Percentiles rank a stretch among this genome's conserved stretches.
Evolutionary conservation across 2,113 vertebrate genomes (phyloP).

Genomic region (Seriola dumerili): DNA sequence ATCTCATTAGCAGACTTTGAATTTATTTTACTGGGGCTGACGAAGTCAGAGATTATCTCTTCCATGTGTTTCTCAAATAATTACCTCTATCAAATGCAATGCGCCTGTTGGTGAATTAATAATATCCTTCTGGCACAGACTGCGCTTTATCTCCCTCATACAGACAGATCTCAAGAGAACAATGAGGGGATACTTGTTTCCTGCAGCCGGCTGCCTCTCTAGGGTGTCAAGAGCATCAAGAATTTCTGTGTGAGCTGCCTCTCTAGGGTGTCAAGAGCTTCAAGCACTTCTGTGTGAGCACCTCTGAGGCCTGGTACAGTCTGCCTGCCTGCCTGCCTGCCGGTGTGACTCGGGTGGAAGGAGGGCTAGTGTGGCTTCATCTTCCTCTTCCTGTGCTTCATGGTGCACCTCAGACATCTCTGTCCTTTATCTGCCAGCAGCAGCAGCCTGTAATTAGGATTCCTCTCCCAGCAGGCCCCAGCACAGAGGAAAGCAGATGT

Average conservation of each 20-base stretch:
- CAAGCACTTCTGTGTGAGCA: slow-evolving; percentile 24
- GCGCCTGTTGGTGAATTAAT: slow-evolving; percentile 61
- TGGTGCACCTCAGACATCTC: slow-evolving; percentile 74
- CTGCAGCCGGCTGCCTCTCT: slow-evolving; percentile 38
- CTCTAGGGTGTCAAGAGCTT: slow-evolving; percentile 32
- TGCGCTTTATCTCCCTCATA: slow-evolving; percentile 34
- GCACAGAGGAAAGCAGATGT: slow-evolving; percentile 84
- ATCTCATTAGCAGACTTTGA: slow-evolving; percentile 72
- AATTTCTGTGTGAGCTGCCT: slow-evolving; percentile 35
- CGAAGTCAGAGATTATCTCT: slow-evolving; percentile 59
- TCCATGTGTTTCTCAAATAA: slow-evolving; percentile 73
- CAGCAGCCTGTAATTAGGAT: slow-evolving; percentile 85
- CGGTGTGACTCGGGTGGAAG: slow-evolving; percentile 26
- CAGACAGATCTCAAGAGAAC: slow-evolving; percentile 48
- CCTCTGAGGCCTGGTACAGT: slow-evolving; percentile 23
- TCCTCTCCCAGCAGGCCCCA: slow-evolving; percentile 79
- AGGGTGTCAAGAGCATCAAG: slow-evolving; percentile 30
- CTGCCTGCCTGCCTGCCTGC: slow-evolving; percentile 17
- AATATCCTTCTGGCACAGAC: slow-evolving; percentile 55
- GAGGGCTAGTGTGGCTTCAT: slow-evolving; percentile 39
- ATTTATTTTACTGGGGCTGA: slow-evolving; percentile 56
- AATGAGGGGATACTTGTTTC: slow-evolving; percentile 38
- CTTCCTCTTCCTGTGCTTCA: slow-evolving; percentile 72
- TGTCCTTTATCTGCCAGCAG: slow-evolving; percentile 77
- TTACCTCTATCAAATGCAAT: slow-evolving; percentile 62